phyloP scores from a whole-genome alignment of 2,888 invertebrate species.

The Heliconius ethilla region DNA sequence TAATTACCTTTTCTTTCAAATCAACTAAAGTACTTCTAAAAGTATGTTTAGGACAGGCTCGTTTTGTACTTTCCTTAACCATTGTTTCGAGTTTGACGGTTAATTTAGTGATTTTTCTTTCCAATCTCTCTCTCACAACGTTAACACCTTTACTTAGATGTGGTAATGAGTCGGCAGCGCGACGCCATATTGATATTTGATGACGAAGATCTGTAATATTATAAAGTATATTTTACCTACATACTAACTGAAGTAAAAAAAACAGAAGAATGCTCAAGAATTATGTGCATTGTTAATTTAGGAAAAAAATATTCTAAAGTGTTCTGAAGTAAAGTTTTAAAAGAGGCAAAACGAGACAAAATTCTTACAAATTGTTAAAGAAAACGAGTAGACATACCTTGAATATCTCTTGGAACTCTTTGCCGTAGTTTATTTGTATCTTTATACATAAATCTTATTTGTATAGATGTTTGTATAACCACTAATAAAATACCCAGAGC shows the following conservation, averaged over 20 bases:
- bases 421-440: constrained; percentile 85
- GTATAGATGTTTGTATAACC: constrained; percentile 85
- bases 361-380: neutral
- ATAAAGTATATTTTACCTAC: neutral
- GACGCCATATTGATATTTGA: constrained; percentile 91
- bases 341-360: too few relatives aligned
- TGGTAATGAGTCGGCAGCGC: constrained; percentile 87
- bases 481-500: constrained; percentile 87
- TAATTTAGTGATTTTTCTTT: constrained; percentile 85
- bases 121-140: constrained; percentile 86
- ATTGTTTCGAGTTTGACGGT: constrained; percentile 83
- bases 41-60: constrained; percentile 63
- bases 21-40: constrained; percentile 86
- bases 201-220: constrained; percentile 84
- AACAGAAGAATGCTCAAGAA: neutral
- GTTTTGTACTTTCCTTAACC: constrained; percentile 66
- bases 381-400: constrained; percentile 55
- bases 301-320: too few relatives aligned
- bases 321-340: too few relatives aligned
- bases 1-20: constrained; percentile 81
- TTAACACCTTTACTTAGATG: constrained; percentile 90
- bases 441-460: constrained; percentile 87
- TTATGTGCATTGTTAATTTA: too few relatives aligned
- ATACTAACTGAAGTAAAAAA: neutral
- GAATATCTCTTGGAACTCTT: constrained; percentile 87